A percentile compares a stretch with the other conserved stretches of the same genome.
These are phyloP conservation scores for Buphagus erythrorhynchus DNA, from an alignment of 2,797 vertebrate species.

Conservation along the genomic window DNA sequence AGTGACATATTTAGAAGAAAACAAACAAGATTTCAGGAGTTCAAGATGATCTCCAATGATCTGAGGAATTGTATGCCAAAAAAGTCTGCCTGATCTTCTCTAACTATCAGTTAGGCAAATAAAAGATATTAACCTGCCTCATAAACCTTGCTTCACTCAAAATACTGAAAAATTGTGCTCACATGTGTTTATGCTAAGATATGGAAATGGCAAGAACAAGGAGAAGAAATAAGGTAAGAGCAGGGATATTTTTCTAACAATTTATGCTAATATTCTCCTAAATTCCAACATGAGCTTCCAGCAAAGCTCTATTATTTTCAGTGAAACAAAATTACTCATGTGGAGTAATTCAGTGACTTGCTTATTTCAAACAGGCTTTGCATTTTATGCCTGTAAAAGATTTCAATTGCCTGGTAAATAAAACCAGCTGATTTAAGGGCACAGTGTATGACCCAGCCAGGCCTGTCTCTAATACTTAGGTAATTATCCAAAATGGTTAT, in stretches of 20 bases:
- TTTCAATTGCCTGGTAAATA: background rate
- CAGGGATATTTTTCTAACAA: slow-evolving; percentile 8
- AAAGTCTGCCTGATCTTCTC: background rate
- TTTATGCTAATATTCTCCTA: slow-evolving; percentile 35
- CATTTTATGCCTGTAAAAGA: background rate
- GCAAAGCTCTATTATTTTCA: slow-evolving; percentile 23
- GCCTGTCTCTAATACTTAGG: background rate
- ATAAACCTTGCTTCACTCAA: background rate
- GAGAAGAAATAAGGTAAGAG: slow-evolving; percentile 29
- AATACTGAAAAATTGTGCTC: background rate
- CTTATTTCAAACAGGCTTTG: background rate
- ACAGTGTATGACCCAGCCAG: background rate
- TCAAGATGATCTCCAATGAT: background rate
- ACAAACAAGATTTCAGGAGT: background rate
- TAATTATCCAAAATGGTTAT: background rate
- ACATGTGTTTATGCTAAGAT: background rate
- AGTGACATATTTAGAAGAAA: background rate
- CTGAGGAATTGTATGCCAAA: background rate
- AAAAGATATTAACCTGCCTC: background rate
- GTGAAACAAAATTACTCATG: slow-evolving; percentile 35
- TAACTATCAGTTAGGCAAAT: background rate
- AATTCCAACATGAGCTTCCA: slow-evolving; percentile 8
- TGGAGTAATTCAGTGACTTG: slow-evolving; percentile 25
- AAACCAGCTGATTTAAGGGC: slow-evolving; percentile 13
- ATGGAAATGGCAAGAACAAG: background rate